A percentile compares a stretch with the other conserved stretches of the same genome.
Conservation (phyloP, 2,888 invertebrate genomes). For the Eupithecia inturbata region DNA sequence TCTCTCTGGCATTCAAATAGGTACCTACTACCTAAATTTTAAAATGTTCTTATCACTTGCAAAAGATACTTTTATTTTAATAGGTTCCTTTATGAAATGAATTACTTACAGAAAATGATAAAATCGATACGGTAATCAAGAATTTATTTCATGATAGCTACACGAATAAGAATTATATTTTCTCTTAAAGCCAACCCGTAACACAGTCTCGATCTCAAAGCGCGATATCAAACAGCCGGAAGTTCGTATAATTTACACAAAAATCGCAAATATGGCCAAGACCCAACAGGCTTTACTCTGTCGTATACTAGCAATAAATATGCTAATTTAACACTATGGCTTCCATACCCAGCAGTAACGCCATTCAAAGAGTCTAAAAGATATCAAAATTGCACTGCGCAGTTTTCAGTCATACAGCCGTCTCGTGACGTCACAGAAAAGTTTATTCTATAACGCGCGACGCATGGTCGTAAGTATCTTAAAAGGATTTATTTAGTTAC, state of each 20-base stretch:
- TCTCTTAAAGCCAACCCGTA: conserved; percentile 7
- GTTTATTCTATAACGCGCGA: conserved; percentile 70
- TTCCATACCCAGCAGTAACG: conserved; percentile 72
- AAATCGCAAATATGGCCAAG: conserved; percentile 65
- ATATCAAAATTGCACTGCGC: conserved; percentile 84
- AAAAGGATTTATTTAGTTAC: conserved; percentile 69
- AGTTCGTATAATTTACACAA: conserved; percentile 61
- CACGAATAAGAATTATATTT: background rate
- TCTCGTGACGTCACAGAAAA: conserved; percentile 66
- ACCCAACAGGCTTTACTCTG: conserved; percentile 74
- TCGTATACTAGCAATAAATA: conserved; percentile 82
- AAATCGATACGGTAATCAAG: background rate
- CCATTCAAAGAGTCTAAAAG: conserved; percentile 82
- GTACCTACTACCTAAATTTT: too few species aligned
- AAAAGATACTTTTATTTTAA: background rate
- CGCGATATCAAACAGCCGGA: conserved; percentile 48
- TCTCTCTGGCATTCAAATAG: too few species aligned
- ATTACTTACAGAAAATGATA: background rate
- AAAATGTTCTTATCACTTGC: background rate
- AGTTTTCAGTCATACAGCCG: conserved; percentile 80
- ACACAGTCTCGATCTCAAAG: background rate
- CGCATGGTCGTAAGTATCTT: conserved; percentile 74
- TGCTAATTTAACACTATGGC: conserved; percentile 82
- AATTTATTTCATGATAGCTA: background rate
- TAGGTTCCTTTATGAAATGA: background rate